Evolutionary conservation across 2,113 vertebrate genomes (phyloP).

Genomic region (Arizona elegans): DNA sequence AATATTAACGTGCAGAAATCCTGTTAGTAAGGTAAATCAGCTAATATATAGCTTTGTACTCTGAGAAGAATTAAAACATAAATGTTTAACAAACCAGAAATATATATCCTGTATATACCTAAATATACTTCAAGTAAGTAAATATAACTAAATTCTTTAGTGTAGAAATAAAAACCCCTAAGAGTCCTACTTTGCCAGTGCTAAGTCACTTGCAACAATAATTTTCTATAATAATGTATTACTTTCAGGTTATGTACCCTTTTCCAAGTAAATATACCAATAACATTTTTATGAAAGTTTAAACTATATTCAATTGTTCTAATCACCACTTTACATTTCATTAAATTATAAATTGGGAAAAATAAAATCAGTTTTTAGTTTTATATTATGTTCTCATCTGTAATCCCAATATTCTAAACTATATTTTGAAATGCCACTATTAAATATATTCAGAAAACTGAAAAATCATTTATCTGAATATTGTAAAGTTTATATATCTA

Average conservation of each 20-base stretch:
- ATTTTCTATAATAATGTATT: neutral
- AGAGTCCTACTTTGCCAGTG: neutral
- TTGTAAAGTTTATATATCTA: neutral
- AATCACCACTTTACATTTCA: neutral
- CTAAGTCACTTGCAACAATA: neutral
- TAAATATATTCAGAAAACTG: neutral
- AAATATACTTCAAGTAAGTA: neutral
- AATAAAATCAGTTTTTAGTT: neutral
- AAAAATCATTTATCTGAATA: neutral
- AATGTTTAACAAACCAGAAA: neutral
- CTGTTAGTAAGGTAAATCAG: constrained; percentile 1
- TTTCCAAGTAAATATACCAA: neutral
- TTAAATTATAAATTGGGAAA: neutral
- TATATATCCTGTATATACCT: neutral
- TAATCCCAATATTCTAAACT: neutral
- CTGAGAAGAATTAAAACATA: neutral
- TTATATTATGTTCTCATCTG: neutral
- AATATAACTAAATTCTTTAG: neutral
- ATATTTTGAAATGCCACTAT: neutral
- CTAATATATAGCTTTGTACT: neutral
- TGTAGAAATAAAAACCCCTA: neutral
- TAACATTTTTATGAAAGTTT: neutral
- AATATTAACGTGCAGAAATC: neutral
- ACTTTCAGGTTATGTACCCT: neutral
- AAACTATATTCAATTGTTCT: neutral